Conservation (phyloP, 2,797 vertebrate species). For the Labroides dimidiatus region DNA sequence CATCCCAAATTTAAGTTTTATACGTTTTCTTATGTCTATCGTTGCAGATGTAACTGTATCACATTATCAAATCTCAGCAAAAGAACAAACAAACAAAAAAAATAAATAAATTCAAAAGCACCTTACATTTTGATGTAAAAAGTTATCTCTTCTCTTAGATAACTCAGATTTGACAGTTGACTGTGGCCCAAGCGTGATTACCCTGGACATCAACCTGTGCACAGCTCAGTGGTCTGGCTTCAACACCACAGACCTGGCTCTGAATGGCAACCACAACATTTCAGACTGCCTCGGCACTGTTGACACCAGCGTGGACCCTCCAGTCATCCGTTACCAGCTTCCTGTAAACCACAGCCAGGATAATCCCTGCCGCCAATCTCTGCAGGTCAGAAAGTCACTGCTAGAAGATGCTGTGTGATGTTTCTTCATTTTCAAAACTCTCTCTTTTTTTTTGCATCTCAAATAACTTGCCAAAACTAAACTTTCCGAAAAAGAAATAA, state of each 20-base stretch:
- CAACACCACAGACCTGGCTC: constrained; percentile 69
- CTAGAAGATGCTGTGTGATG: neutral
- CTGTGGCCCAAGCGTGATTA: constrained; percentile 78
- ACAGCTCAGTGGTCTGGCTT: constrained; percentile 84
- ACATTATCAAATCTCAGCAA: neutral
- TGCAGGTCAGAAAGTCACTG: constrained; percentile 72
- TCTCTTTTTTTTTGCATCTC: no score
- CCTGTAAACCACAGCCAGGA: constrained; percentile 80
- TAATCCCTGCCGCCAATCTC: constrained; percentile 82
- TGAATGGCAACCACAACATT: constrained; percentile 81
- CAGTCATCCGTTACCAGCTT: constrained; percentile 80
- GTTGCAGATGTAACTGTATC: neutral
- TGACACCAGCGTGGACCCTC: constrained; percentile 72
- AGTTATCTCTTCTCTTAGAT: constrained; percentile 52
- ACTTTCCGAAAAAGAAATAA: no score
- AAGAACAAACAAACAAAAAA: neutral
- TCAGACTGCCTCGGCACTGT: constrained; percentile 73
- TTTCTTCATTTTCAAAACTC: no score
- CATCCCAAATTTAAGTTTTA: neutral
- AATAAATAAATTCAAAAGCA: neutral
- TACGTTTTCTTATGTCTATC: neutral
- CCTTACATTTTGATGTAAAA: no score
- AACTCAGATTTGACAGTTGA: constrained; percentile 79
- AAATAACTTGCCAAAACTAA: no score
- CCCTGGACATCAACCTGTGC: constrained; percentile 83